phyloP scores from a whole-genome alignment of 2,888 invertebrate genomes.

The Cremastinae sp. region DNA sequence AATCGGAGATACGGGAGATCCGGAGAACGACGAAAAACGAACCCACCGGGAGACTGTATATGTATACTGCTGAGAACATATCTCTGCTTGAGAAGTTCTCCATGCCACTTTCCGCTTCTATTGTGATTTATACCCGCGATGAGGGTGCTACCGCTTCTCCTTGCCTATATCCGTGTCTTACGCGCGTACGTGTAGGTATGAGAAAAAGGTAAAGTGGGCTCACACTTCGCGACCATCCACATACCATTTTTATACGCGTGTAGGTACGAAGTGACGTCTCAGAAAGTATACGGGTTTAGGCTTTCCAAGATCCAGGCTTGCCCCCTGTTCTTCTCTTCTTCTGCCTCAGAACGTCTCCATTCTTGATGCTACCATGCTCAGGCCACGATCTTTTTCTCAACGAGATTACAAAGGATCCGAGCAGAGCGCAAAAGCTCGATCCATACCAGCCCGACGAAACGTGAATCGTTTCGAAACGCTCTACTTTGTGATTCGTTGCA shows the following conservation, averaged over 20 bases:
- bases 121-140: slow-evolving; percentile 79
- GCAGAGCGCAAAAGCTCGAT: slow-evolving; percentile 63
- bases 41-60: slow-evolving; percentile 53
- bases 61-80: slow-evolving; percentile 72
- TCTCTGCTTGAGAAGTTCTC: slow-evolving; percentile 77
- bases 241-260: slow-evolving; percentile 7
- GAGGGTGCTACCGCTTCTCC: slow-evolving; percentile 73
- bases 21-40: slow-evolving; percentile 57
- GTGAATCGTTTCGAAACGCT: slow-evolving; percentile 72
- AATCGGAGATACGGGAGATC: slow-evolving; percentile 39
- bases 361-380: slow-evolving; percentile 31
- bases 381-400: slow-evolving; percentile 74
- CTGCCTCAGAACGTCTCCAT: slow-evolving; percentile 57
- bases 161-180: slow-evolving; percentile 56
- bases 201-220: slow-evolving; percentile 40
- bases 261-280: slow-evolving; percentile 3
- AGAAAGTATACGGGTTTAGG: slow-evolving; percentile 59
- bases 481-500: slow-evolving; percentile 59
- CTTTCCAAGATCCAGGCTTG: slow-evolving; percentile 57
- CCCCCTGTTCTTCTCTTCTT: slow-evolving; percentile 17
- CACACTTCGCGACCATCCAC: slow-evolving; percentile 38
- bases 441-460: slow-evolving; percentile 71
- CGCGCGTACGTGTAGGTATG: slow-evolving; percentile 20
- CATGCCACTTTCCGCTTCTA: slow-evolving; percentile 78
- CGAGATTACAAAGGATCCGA: slow-evolving; percentile 78